Percentiles rank a stretch among this genome's conserved stretches.
Evolutionary conservation across 2,888 invertebrate genomes (phyloP).

Genomic region (Acleris sparsana): DNA sequence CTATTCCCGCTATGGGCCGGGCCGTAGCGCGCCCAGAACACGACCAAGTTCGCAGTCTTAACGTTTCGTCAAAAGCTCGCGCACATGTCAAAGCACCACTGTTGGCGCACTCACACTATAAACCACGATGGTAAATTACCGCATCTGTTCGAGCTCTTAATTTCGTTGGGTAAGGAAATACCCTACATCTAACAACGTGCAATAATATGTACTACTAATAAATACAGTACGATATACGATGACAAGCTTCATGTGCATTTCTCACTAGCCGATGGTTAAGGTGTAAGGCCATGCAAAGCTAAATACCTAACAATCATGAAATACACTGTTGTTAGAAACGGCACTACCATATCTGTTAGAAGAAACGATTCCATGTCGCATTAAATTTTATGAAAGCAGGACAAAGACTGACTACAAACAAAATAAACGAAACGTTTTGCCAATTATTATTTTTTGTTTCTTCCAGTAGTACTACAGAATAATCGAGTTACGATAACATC

Average conservation of each 20-base stretch:
- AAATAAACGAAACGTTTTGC: slow-evolving; percentile 14
- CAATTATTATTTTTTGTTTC: slow-evolving; percentile 4
- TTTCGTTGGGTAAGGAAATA: slow-evolving; percentile 11
- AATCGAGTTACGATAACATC: slow-evolving; percentile 18
- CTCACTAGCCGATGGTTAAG: slow-evolving; percentile 27
- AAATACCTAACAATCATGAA: slow-evolving; percentile 23
- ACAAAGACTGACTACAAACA: slow-evolving; percentile 25
- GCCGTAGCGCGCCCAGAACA: slow-evolving; percentile 34
- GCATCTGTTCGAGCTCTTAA: slow-evolving; percentile 35
- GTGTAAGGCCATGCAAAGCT: slow-evolving; percentile 32
- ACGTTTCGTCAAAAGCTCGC: slow-evolving; percentile 25
- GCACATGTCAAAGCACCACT: slow-evolving; percentile 35
- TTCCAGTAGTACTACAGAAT: slow-evolving; percentile 19
- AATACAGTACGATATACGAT: slow-evolving; percentile 14
- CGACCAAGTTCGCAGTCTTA: slow-evolving; percentile 8
- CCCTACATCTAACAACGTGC: slow-evolving; percentile 31
- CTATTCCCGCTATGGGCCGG: slow-evolving; percentile 29
- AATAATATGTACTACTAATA: slow-evolving; percentile 23
- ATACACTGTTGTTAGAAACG: slow-evolving; percentile 24
- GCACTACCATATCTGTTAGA: slow-evolving; percentile 1
- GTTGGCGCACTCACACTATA: slow-evolving; percentile 31
- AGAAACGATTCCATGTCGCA: slow-evolving; percentile 21
- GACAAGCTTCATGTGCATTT: slow-evolving; percentile 28
- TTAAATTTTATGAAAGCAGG: slow-evolving; percentile 29
- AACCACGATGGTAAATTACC: slow-evolving; percentile 15